Conservation (phyloP, 2,113 vertebrate species). For the Seriola aureovittata region DNA sequence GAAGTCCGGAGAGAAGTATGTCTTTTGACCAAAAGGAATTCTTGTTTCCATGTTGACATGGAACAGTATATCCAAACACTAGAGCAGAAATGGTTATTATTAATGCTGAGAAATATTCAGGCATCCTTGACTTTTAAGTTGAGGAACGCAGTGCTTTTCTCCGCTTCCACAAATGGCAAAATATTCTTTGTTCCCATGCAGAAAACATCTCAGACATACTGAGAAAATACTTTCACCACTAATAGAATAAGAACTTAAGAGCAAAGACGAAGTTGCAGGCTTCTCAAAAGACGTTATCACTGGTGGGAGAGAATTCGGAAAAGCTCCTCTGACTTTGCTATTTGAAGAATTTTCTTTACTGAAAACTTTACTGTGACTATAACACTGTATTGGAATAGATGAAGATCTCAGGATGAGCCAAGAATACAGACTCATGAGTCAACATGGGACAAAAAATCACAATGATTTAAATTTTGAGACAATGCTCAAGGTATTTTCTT, state of each 20-base stretch:
- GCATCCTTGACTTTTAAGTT: constrained; percentile 24
- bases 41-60: constrained; percentile 45
- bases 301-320: not conserved
- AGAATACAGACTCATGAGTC: not conserved
- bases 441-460: not conserved
- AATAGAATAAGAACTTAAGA: constrained; percentile 5
- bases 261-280: not conserved
- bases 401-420: not conserved
- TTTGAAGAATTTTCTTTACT: not conserved
- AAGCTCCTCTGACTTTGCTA: not conserved
- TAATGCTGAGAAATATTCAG: constrained; percentile 31
- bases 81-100: constrained; percentile 19
- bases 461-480: not conserved
- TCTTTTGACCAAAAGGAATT: constrained; percentile 12
- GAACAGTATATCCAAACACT: constrained; percentile 7
- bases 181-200: constrained; percentile 53
- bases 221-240: constrained; percentile 16
- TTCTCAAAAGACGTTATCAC: not conserved
- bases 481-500: not conserved
- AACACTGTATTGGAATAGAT: not conserved
- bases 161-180: constrained; percentile 51
- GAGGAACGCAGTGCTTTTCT: constrained; percentile 19
- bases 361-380: not conserved
- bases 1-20: constrained; percentile 21
- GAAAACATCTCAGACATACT: constrained; percentile 9